These are phyloP conservation scores for Siniperca chuatsi DNA, from an alignment of 2,113 vertebrate genomes.

Conservation along the genomic window DNA sequence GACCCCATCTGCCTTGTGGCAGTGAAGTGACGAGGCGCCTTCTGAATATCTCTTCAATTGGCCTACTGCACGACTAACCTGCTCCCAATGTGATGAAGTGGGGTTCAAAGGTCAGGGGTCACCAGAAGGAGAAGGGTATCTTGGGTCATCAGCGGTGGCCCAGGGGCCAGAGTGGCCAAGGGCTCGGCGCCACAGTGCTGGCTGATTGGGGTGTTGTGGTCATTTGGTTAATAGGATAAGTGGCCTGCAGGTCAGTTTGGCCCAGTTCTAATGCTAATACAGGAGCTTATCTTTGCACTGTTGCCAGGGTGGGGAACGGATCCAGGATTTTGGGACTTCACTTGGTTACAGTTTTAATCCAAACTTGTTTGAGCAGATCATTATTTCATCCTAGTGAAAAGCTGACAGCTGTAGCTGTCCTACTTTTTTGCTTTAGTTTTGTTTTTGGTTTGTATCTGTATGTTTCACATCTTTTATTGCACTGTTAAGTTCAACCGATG, in stretches of 20 bases:
- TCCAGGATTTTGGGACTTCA: conserved; percentile 52
- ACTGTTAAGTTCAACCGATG: background rate
- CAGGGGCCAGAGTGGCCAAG: conserved; percentile 36
- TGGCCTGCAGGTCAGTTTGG: conserved; percentile 76
- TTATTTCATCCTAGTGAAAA: background rate
- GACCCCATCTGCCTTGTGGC: conserved; percentile 52
- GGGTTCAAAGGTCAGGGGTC: conserved; percentile 72
- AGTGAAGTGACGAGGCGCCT: conserved; percentile 52
- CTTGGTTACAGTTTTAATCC: conserved; percentile 65
- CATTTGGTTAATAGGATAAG: conserved; percentile 82
- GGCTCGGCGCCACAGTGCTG: conserved; percentile 70
- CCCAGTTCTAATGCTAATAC: conserved; percentile 79
- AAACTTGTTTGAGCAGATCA: conserved; percentile 25
- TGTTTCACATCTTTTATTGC: conserved; percentile 5
- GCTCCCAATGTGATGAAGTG: conserved; percentile 67
- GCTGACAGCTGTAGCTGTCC: background rate
- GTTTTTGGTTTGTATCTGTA: background rate
- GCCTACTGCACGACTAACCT: conserved; percentile 66
- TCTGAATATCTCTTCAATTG: conserved; percentile 60
- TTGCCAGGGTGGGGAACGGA: conserved; percentile 47
- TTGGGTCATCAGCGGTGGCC: conserved; percentile 74
- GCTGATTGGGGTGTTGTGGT: conserved; percentile 69
- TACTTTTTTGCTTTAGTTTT: background rate
- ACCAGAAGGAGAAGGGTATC: conserved; percentile 73
- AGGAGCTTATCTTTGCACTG: conserved; percentile 57